Percentiles rank a stretch among this genome's conserved stretches.
Conservation (phyloP, 2,113 vertebrate genomes). For the Chascanopsetta lugubris region DNA sequence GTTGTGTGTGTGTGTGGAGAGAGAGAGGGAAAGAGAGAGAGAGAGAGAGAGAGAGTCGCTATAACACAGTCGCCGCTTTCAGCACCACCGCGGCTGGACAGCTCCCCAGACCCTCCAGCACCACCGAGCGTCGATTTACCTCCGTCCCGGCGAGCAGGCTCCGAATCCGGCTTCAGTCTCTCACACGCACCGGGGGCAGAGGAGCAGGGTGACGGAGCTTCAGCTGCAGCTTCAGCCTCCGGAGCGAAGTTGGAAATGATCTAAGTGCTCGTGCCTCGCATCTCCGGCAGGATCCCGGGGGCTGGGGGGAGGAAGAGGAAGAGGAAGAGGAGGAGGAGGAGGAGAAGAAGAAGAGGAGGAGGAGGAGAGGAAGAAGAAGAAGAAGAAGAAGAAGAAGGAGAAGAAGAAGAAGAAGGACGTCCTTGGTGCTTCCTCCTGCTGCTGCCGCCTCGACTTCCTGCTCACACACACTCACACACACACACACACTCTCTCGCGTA, state of each 20-base stretch:
- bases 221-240: conserved; percentile 37
- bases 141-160: conserved; percentile 66
- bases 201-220: conserved; percentile 33
- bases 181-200: conserved; percentile 23
- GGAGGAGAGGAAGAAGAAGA: too few species aligned
- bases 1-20: not conserved
- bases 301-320: too few species aligned
- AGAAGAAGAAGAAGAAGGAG: conserved; percentile 5
- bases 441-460: conserved; percentile 55
- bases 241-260: conserved; percentile 67
- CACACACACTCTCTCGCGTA: conserved; percentile 35
- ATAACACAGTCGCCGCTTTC: conserved; percentile 62
- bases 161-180: conserved; percentile 41
- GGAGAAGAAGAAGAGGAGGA: too few species aligned
- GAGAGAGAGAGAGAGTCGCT: too few species aligned
- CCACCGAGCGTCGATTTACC: conserved; percentile 68
- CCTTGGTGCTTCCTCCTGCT: conserved; percentile 74
- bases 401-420: conserved; percentile 69
- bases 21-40: too few species aligned
- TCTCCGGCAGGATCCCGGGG: conserved; percentile 66
- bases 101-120: conserved; percentile 59
- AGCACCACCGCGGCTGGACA: conserved; percentile 73
- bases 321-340: too few species aligned
- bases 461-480: conserved; percentile 46
- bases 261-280: conserved; percentile 72